Evolutionary conservation across 2,797 vertebrate genomes (phyloP).

Genomic region (Acridotheres tristis): DNA sequence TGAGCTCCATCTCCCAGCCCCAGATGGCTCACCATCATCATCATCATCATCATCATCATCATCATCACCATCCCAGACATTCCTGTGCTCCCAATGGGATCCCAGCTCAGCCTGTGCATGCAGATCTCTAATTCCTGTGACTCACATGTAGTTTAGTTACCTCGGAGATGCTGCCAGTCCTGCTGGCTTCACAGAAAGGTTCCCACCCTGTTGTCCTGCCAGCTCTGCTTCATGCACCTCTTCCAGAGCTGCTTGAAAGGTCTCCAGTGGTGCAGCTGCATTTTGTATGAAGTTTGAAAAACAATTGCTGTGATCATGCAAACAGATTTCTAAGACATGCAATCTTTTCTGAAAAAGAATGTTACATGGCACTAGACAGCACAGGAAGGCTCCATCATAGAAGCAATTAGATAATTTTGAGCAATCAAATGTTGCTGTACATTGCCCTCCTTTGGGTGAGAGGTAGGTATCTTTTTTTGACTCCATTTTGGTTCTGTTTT

Average conservation of each 20-base stretch:
- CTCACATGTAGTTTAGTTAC: background rate
- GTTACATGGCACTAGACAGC: background rate
- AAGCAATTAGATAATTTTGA: background rate
- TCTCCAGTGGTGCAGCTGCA: background rate
- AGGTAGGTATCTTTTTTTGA: background rate
- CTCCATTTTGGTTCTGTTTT: background rate
- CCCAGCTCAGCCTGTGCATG: background rate
- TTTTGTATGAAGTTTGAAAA: background rate
- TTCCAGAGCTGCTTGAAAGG: background rate
- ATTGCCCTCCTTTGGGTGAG: background rate
- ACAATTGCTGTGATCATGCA: background rate
- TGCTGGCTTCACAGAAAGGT: background rate
- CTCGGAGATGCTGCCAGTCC: background rate
- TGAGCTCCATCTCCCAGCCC: background rate
- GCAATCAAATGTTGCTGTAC: background rate
- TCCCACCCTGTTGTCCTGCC: background rate
- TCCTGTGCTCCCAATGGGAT: background rate
- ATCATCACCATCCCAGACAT: rapidly evolving
- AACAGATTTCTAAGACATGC: background rate
- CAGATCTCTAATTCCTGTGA: background rate
- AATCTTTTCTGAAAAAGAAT: background rate
- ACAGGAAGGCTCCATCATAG: background rate
- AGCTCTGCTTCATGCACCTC: background rate
- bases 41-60: too few relatives aligned
- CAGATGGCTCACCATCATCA: background rate